A percentile compares a stretch with the other conserved stretches of the same genome.
phyloP scores from a whole-genome alignment of 1,140 invertebrate species.

The Trichonephila clavipes region DNA sequence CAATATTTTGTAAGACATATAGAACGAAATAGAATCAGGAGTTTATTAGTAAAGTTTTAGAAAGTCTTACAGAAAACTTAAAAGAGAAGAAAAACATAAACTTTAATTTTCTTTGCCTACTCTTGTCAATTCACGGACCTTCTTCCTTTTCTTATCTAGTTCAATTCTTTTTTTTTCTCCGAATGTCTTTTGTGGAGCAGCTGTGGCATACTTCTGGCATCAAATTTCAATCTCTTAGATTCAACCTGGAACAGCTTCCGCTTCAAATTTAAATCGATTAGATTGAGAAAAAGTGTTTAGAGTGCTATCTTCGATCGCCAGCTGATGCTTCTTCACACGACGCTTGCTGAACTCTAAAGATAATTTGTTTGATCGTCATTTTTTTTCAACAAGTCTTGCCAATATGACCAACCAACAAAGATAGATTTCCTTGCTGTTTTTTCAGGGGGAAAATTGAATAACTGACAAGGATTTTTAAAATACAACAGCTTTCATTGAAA shows the following conservation, averaged over 20 bases:
- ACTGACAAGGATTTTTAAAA: too few relatives aligned
- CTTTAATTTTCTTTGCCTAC: too few relatives aligned
- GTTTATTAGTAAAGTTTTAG: too few relatives aligned
- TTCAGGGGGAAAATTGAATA: too few relatives aligned
- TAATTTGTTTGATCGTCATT: conserved; percentile 4
- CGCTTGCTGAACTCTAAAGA: neutral
- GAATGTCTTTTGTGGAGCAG: neutral
- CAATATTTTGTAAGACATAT: too few relatives aligned
- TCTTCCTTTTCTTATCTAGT: neutral
- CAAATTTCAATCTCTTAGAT: conserved; percentile 2
- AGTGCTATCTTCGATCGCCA: conserved; percentile 25
- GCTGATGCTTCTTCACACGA: conserved; percentile 14
- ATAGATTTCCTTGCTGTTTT: too few relatives aligned
- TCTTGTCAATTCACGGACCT: too few relatives aligned
- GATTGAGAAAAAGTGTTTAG: conserved; percentile 16
- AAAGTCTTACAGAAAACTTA: too few relatives aligned
- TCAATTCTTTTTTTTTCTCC: neutral
- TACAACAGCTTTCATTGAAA: too few relatives aligned
- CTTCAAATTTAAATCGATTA: neutral
- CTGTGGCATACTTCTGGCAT: neutral
- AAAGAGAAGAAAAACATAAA: too few relatives aligned
- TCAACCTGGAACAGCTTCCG: neutral
- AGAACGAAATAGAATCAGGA: too few relatives aligned
- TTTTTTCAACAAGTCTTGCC: neutral
- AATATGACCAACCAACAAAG: neutral